phyloP scores from a whole-genome alignment of 2,888 invertebrate species.

The Tinea pellionella region DNA sequence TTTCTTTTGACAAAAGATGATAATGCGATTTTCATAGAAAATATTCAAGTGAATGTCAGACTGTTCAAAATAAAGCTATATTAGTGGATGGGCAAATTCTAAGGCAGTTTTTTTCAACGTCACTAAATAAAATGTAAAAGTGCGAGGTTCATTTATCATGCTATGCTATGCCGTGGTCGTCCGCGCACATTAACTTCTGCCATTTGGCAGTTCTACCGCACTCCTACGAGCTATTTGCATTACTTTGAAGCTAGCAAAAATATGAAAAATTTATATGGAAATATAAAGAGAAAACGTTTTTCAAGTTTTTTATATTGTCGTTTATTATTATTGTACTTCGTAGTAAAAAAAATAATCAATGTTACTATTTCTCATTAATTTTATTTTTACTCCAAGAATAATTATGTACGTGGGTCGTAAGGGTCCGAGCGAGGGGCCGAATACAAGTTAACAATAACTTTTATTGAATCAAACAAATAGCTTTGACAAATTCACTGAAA shows the following conservation, averaged over 20 bases:
- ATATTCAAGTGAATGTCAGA: not conserved
- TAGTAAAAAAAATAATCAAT: too few species aligned
- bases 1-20: not conserved
- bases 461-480: not conserved
- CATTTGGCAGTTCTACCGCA: slow-evolving; percentile 20
- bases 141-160: slow-evolving; percentile 20
- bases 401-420: too few species aligned
- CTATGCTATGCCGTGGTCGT: slow-evolving; percentile 16
- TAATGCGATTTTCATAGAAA: not conserved
- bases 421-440: too few species aligned
- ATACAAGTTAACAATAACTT: not conserved
- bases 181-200: slow-evolving; percentile 21
- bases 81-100: not conserved
- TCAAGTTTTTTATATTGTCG: not conserved
- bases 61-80: not conserved
- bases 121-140: slow-evolving; percentile 2
- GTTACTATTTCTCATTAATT: too few species aligned
- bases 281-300: slow-evolving; percentile 16
- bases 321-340: not conserved
- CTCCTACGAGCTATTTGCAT: slow-evolving; percentile 20
- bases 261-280: slow-evolving; percentile 14
- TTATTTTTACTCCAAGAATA: too few species aligned
- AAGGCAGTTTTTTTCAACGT: not conserved
- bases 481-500: not conserved
- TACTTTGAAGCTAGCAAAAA: slow-evolving; percentile 19